Base-by-base conservation (phyloP, 2,888 invertebrate genomes). In the Melinaea menophilus region DNA sequence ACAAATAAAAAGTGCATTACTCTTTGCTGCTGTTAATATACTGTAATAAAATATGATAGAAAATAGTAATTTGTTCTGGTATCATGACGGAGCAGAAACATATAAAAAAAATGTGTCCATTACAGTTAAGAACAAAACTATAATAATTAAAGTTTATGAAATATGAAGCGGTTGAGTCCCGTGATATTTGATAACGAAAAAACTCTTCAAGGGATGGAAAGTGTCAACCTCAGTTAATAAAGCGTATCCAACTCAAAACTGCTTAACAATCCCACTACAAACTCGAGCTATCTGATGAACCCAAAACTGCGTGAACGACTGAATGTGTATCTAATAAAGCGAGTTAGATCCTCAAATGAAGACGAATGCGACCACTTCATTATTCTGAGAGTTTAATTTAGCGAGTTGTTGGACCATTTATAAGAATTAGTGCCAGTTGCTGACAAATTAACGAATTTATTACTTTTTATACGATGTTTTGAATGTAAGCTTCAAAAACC, bases 211-310 rank as follows among this genome's bases (percentile, higher is more conserved):
- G 62, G 59, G 59, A 55, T 64, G 45, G 46, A 55, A 62, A 62
- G 56, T 67, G 67, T 67, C 67, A 67, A 58, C 62, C 64, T 62
- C 63, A 62, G 64, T 63, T 68, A 68, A 65, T 63, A 68, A 66
- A 69, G 65, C 54, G 58, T 69, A 62, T 65, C 68, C 66, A 70
- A 64, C 76, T 77, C 72, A 73, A 76, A 81, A 79, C 79, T 82
- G 81, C 79, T 80, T 76, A 79, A 79, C 76, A 79, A 75, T 73
- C 72, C 22, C 22, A 22, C 22, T 22, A 22, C 22, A 22, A 22
- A 22, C 22, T 22, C 22, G 22, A 22, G 22, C 22, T 22, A 22
- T 22, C 22, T 22, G 22, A 22, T 22, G 22, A 22, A 22, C 22
- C 22, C 22, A 22, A 22, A 22, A 22, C 22, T 22, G 0, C 22